A percentile compares a stretch with the other conserved stretches of the same genome.
These are phyloP conservation scores for Muscicapa comitata DNA, from an alignment of 2,797 vertebrate species.

Conservation along the genomic window DNA sequence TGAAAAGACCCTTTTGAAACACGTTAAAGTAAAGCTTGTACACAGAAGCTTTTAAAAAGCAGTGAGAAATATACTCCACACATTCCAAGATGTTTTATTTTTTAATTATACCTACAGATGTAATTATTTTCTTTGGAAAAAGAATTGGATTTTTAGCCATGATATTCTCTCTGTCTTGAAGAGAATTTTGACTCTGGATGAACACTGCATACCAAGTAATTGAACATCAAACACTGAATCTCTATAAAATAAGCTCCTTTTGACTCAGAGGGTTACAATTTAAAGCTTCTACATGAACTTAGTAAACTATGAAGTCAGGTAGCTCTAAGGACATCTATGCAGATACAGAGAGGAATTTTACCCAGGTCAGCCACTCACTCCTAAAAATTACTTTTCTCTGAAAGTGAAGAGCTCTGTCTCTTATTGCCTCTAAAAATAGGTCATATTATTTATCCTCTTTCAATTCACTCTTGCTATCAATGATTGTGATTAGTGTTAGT, in stretches of 20 bases:
- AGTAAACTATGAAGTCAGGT: background rate
- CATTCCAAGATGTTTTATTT: background rate
- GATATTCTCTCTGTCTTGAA: background rate
- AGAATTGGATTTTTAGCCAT: background rate
- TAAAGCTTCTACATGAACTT: background rate
- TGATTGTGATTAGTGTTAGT: background rate
- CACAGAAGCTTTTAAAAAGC: background rate
- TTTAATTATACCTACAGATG: background rate
- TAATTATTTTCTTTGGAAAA: background rate
- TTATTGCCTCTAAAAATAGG: conserved; percentile 42
- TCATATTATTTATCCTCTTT: conserved; percentile 8
- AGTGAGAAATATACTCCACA: background rate
- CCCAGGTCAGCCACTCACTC: background rate
- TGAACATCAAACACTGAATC: background rate
- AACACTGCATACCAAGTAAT: background rate
- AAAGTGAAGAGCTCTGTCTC: background rate
- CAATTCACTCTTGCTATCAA: background rate
- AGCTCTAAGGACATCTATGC: background rate
- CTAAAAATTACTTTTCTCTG: conserved; percentile 15
- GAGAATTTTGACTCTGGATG: background rate
- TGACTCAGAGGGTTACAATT: background rate
- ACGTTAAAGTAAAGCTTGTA: background rate
- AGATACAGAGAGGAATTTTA: background rate
- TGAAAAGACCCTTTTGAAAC: background rate
- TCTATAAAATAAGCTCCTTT: background rate